Percentiles rank a stretch among this genome's conserved stretches.
Conservation (phyloP, 2,888 invertebrate species). For the Spatulosminthurus flaviceps region DNA sequence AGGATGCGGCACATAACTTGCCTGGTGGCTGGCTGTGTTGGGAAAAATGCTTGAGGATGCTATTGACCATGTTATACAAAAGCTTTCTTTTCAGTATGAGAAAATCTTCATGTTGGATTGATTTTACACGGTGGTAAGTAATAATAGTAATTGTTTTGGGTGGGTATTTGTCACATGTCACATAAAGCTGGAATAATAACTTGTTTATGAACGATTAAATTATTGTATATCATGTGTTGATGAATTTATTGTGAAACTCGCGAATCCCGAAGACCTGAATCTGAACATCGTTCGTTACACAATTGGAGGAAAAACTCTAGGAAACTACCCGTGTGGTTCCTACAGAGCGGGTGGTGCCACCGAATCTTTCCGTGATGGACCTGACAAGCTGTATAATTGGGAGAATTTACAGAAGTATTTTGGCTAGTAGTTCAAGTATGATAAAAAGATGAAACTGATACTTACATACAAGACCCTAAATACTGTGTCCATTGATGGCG, state of each 20-base stretch:
- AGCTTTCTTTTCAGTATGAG: slow-evolving; percentile 58
- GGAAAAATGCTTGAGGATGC: slow-evolving; percentile 58
- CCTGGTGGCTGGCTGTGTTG: slow-evolving; percentile 59
- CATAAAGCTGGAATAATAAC: not conserved
- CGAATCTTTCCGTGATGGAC: slow-evolving; percentile 57
- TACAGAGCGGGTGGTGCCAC: slow-evolving; percentile 57
- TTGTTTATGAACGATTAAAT: not conserved
- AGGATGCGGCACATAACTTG: slow-evolving; percentile 35
- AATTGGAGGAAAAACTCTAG: slow-evolving; percentile 61
- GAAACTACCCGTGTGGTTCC: slow-evolving; percentile 50
- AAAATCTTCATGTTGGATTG: not conserved
- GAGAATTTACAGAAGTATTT: slow-evolving; percentile 17
- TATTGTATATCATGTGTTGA: not conserved
- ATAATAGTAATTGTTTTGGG: too few relatives aligned
- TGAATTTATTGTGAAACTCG: too few relatives aligned
- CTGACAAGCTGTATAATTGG: slow-evolving; percentile 54
- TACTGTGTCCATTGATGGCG: too few relatives aligned
- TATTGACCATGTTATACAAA: slow-evolving; percentile 53
- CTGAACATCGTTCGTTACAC: slow-evolving; percentile 60
- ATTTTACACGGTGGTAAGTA: too few relatives aligned
- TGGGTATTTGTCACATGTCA: too few relatives aligned
- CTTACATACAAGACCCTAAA: too few relatives aligned
- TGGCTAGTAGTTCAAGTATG: not conserved
- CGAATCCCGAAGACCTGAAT: slow-evolving; percentile 57
- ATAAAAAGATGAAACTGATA: not conserved